These are phyloP conservation scores for Bothrops jararaca DNA, from an alignment of 2,113 vertebrate species.

Conservation along the genomic window DNA sequence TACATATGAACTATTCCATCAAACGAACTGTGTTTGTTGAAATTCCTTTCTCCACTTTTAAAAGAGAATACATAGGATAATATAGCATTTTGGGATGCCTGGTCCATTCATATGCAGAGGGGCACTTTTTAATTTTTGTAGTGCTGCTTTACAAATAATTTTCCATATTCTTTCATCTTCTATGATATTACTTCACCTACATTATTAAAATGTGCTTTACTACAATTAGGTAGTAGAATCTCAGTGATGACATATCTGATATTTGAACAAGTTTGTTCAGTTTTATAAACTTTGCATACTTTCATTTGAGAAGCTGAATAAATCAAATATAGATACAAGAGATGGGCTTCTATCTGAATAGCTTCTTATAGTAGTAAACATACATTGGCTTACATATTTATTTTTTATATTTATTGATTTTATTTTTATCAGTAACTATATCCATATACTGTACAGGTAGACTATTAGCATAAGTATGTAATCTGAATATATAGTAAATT, in stretches of 20 bases:
- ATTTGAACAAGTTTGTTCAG: neutral
- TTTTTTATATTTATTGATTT: neutral
- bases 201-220: neutral
- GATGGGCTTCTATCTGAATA: neutral
- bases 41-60: neutral
- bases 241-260: neutral
- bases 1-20: neutral
- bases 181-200: neutral
- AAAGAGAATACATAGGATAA: neutral
- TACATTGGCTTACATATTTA: neutral
- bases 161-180: neutral
- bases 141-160: neutral
- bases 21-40: neutral
- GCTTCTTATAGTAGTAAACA: neutral
- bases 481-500: neutral
- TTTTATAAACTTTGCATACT: neutral
- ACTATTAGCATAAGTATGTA: neutral
- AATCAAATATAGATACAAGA: neutral
- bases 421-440: neutral
- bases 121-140: too few relatives aligned
- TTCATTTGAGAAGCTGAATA: neutral
- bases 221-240: neutral
- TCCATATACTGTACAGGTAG: neutral
- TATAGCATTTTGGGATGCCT: neutral
- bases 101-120: neutral